Evolutionary conservation across 2,797 vertebrate species (phyloP).

Genomic region (Hemibagrus guttatus): DNA sequence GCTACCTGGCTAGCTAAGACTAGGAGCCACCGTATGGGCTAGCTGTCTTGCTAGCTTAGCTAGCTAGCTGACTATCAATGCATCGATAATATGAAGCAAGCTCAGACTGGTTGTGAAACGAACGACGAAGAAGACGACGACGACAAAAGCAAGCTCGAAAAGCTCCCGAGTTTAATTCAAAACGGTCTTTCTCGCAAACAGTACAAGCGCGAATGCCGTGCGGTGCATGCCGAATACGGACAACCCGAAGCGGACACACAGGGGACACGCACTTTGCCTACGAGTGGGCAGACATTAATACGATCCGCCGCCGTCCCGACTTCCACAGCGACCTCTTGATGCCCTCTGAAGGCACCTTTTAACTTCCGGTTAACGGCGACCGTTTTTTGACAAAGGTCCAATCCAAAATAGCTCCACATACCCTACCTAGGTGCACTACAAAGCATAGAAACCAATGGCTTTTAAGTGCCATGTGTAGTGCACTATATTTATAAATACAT

Average conservation of each 20-base stretch:
- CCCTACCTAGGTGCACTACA: constrained; percentile 3
- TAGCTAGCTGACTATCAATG: constrained; percentile 66
- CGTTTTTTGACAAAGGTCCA: background rate
- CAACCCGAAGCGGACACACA: constrained; percentile 81
- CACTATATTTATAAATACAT: background rate
- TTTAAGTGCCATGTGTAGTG: background rate
- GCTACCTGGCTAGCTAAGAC: constrained; percentile 59
- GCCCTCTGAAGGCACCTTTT: constrained; percentile 69
- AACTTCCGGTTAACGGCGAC: constrained; percentile 67
- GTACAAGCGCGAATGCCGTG: constrained; percentile 54
- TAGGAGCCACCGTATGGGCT: constrained; percentile 21
- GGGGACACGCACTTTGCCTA: constrained; percentile 78
- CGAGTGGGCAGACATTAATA: constrained; percentile 69
- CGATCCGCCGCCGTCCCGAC: constrained; percentile 75
- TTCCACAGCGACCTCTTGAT: constrained; percentile 73
- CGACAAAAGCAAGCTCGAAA: constrained; percentile 29
- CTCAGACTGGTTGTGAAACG: constrained; percentile 50
- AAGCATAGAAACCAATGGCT: background rate
- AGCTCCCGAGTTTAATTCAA: constrained; percentile 51
- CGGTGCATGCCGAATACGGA: constrained; percentile 71
- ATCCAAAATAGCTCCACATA: background rate
- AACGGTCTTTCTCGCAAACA: constrained; percentile 53
- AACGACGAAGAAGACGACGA: constrained; percentile 39
- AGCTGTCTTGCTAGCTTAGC: constrained; percentile 52
- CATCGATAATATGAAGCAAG: constrained; percentile 63